Conservation (phyloP, 1,140 invertebrate species). For the Sesamia nonagrioides region DNA sequence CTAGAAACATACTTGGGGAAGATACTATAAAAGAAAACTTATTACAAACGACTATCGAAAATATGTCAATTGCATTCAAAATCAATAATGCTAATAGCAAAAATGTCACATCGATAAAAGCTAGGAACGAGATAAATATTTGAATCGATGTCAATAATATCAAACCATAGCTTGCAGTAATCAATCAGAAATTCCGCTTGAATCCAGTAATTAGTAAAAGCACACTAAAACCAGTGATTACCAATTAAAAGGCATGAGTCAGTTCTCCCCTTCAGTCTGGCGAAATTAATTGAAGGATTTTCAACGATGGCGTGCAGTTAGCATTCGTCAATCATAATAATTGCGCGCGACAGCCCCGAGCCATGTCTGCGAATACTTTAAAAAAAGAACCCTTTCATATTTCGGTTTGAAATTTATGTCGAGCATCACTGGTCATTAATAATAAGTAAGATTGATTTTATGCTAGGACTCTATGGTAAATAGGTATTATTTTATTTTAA, state of each 20-base stretch:
- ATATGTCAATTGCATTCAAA: too few species aligned
- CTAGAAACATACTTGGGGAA: too few species aligned
- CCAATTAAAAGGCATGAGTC: constrained; percentile 32
- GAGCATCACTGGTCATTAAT: constrained; percentile 5
- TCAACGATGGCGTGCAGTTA: constrained; percentile 30
- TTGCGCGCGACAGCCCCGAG: constrained; percentile 14
- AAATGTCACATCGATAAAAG: too few species aligned
- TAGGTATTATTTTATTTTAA: constrained; percentile 19
- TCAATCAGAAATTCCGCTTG: not conserved
- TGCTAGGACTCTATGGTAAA: not conserved
- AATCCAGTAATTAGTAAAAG: constrained; percentile 23
- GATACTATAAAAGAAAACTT: too few species aligned
- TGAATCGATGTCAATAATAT: too few species aligned
- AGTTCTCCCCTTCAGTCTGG: constrained; percentile 17
- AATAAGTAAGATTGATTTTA: constrained; percentile 15
- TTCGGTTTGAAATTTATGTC: constrained; percentile 10
- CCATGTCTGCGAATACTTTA: not conserved
- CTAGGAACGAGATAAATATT: too few species aligned
- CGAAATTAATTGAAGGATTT: constrained; percentile 43
- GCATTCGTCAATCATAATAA: constrained; percentile 39
- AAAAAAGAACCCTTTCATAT: constrained; percentile 12
- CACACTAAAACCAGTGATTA: constrained; percentile 24
- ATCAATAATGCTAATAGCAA: too few species aligned
- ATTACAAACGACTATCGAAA: too few species aligned
- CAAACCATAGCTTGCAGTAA: not conserved